phyloP scores from a whole-genome alignment of 2,113 vertebrate species.

The Dicaeum eximium region DNA sequence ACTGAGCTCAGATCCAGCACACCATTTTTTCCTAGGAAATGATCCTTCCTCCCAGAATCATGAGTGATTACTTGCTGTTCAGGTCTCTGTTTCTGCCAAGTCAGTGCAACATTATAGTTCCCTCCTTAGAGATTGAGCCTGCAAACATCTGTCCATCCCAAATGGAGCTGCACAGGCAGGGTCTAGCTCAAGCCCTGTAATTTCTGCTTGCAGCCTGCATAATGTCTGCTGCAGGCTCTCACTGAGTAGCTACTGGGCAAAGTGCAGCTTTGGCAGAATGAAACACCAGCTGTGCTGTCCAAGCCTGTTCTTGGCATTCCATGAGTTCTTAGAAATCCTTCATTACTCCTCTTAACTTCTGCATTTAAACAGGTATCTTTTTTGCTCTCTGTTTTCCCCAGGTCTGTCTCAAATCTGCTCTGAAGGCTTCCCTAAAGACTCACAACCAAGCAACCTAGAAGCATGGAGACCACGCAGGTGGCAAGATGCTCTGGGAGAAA shows the following conservation, averaged over 20 bases:
- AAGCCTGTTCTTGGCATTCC: background rate
- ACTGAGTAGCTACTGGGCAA: background rate
- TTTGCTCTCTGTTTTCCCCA: background rate
- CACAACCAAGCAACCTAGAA: background rate
- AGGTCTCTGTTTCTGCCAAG: background rate
- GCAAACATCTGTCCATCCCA: background rate
- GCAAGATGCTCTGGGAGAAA: background rate
- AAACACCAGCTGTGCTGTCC: background rate
- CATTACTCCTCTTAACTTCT: background rate
- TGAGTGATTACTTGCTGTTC: background rate
- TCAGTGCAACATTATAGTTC: background rate
- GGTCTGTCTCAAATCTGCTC: slow-evolving; percentile 10
- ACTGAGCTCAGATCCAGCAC: background rate
- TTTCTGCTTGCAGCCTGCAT: background rate
- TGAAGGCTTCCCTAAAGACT: slow-evolving; percentile 18
- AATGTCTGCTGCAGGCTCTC: background rate
- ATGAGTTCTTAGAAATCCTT: background rate
- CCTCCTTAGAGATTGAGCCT: background rate
- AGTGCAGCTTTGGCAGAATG: background rate
- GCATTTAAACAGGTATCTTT: background rate
- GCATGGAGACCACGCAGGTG: background rate
- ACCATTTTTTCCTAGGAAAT: background rate
- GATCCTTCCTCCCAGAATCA: background rate
- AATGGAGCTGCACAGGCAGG: background rate
- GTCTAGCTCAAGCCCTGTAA: background rate